A percentile compares a stretch with the other conserved stretches of the same genome.
These are phyloP conservation scores for Sturnira hondurensis DNA, from an alignment of 2,113 vertebrate genomes.

Conservation along the genomic window DNA sequence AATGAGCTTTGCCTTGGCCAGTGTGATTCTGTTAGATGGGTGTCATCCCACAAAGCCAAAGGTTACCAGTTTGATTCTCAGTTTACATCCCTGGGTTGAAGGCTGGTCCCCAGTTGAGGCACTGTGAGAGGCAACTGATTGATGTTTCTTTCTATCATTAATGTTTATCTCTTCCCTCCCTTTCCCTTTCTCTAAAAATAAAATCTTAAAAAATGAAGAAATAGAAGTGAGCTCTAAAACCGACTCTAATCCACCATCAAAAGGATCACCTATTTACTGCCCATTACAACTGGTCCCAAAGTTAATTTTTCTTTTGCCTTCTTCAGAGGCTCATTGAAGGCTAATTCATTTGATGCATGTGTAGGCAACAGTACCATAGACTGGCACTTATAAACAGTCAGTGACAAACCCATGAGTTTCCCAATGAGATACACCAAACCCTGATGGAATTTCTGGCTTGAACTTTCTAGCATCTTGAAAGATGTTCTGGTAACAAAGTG, in stretches of 20 bases:
- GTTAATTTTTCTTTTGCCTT: constrained; percentile 69
- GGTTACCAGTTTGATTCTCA: neutral
- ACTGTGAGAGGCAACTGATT: too few species aligned
- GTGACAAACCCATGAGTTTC: constrained; percentile 91
- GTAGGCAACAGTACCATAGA: constrained; percentile 97
- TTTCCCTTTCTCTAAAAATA: too few species aligned
- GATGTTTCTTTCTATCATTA: too few species aligned
- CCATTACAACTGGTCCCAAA: neutral
- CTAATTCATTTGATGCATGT: constrained; percentile 96
- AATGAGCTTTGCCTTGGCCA: constrained; percentile 45
- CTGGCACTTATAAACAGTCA: constrained; percentile 98
- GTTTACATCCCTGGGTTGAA: neutral
- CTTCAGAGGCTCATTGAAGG: constrained; percentile 98
- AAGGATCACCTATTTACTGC: neutral
- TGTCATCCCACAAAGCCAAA: too few species aligned
- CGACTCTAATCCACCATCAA: neutral
- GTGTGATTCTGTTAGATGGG: too few species aligned
- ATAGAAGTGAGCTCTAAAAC: neutral
- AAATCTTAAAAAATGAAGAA: too few species aligned
- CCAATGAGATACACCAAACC: constrained; percentile 94
- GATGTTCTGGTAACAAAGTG: constrained; percentile 77
- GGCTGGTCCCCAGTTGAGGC: too few species aligned
- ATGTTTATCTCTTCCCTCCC: too few species aligned
- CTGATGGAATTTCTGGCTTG: constrained; percentile 96
- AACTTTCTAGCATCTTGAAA: constrained; percentile 95